Percentiles rank a stretch among this genome's conserved stretches.
Evolutionary conservation across 2,888 invertebrate genomes (phyloP).

Genomic region (Merodon equestris): DNA sequence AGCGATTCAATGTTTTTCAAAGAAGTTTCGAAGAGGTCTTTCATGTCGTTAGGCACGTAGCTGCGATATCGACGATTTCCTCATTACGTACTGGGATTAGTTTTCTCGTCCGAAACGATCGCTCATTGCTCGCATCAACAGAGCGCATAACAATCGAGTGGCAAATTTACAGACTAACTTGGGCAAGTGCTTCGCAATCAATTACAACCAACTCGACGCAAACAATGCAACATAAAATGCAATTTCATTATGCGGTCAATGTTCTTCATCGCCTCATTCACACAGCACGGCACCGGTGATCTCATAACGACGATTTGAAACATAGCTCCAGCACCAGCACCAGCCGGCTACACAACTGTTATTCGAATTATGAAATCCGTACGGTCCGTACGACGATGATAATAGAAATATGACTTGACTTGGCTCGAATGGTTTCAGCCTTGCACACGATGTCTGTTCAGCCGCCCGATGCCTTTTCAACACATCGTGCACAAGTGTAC

Average conservation of each 20-base stretch:
- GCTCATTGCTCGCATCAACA: no score
- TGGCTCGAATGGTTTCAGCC: constrained; percentile 60
- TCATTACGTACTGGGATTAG: no score
- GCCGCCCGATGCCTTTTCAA: constrained; percentile 34
- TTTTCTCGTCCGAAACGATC: no score
- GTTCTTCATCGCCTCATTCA: constrained; percentile 48
- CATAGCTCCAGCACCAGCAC: not conserved
- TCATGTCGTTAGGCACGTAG: no score
- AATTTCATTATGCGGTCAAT: constrained; percentile 65
- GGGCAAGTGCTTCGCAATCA: constrained; percentile 34
- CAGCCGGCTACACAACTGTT: not conserved
- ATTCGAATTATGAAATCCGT: constrained; percentile 50
- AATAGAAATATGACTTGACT: constrained; percentile 52
- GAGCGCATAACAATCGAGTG: no score
- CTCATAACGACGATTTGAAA: constrained; percentile 36
- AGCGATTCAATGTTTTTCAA: no score
- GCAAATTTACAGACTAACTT: constrained; percentile 5
- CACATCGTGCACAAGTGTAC: constrained; percentile 9
- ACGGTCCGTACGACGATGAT: constrained; percentile 20
- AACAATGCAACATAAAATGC: constrained; percentile 51
- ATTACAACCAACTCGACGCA: constrained; percentile 26
- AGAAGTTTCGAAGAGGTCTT: no score
- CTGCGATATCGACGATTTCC: no score
- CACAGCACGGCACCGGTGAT: constrained; percentile 24
- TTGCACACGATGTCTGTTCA: constrained; percentile 44